Percentiles rank a stretch among this genome's conserved stretches.
Conservation (phyloP, 2,113 vertebrate species). For the Piaya cayana region DNA sequence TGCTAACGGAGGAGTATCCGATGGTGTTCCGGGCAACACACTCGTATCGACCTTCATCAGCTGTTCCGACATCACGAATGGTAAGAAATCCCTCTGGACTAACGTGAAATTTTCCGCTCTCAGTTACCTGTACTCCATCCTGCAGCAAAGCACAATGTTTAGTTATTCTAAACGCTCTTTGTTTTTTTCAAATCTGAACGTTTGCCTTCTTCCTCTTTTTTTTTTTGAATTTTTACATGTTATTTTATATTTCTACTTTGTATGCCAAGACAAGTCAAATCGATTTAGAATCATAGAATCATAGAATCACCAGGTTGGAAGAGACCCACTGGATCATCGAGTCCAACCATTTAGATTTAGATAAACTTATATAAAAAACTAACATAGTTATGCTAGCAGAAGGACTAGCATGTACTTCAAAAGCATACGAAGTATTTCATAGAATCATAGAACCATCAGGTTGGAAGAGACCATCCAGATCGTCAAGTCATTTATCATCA, state of each 20-base stretch:
- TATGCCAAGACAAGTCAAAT: neutral
- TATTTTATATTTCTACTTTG: neutral
- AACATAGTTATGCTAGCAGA: neutral
- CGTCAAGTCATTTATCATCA: no score
- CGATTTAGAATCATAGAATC: no score
- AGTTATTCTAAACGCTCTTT: neutral
- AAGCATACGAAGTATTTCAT: neutral
- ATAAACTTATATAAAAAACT: neutral
- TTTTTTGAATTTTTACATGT: neutral
- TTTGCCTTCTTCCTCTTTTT: neutral
- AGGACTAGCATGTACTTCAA: neutral
- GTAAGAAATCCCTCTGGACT: slow-evolving; percentile 89
- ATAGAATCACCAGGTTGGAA: no score
- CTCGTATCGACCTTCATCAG: slow-evolving; percentile 92
- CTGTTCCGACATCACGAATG: slow-evolving; percentile 90
- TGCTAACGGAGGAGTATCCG: slow-evolving; percentile 88
- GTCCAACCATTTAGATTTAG: no score
- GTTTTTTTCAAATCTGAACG: neutral
- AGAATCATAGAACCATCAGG: no score
- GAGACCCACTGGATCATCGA: no score
- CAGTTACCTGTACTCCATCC: slow-evolving; percentile 97
- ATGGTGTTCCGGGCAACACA: slow-evolving; percentile 93
- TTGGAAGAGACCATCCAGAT: no score
- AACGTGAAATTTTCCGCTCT: slow-evolving; percentile 97
- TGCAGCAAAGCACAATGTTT: slow-evolving; percentile 53